Base-by-base conservation (phyloP, 2,888 invertebrate genomes). In the Drosophila quinaria region DNA sequence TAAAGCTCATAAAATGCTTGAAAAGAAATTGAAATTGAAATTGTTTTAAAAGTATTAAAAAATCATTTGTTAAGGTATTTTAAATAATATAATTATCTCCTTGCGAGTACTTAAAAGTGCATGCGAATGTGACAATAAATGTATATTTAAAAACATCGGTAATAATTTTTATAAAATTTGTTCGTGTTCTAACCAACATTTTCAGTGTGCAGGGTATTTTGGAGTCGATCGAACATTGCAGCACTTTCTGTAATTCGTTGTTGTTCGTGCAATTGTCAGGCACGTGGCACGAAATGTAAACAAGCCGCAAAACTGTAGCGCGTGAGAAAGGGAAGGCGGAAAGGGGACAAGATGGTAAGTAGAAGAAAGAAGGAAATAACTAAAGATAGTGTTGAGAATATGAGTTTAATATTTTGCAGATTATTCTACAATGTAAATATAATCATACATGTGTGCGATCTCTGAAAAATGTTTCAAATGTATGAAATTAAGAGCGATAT, bases 271-370 rank as follows among this genome's bases (percentile, higher is more conserved):
- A 56, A 61, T 74, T 61, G 70, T 44, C 66, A 58, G 87, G 73
- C 84, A 88, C 89, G 87, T 86, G 87, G 80, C 76, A 74, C 73
- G 63, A 78, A 82, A 78, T 76, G 80, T 76, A 81, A 89, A 85
- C 85, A 84, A 72, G 70, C 70, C 78, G 41, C 83, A 87, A 49
- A 74, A 71, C 65, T 65, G 72, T 60, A 71, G 56, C 68, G 64
- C 25, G 50, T 35, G 44, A 51, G 60, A 74, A 31, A n/a, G 31
- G 1, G 19, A 19, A 54, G 2, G 10, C 9, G 19, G 1, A 42
- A 22, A 17, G 10, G 6, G 29, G 5, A n/a, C n/a, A 17, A 35
- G 17, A 41, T 35, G 13, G 1, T 25, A 5, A 25, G 6, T 17
- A 17, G 29, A 15, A 4, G 39, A 31, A 15, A 8, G 8, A 41